Conservation (phyloP, 2,113 vertebrate genomes). For the Oenanthe melanoleuca region DNA sequence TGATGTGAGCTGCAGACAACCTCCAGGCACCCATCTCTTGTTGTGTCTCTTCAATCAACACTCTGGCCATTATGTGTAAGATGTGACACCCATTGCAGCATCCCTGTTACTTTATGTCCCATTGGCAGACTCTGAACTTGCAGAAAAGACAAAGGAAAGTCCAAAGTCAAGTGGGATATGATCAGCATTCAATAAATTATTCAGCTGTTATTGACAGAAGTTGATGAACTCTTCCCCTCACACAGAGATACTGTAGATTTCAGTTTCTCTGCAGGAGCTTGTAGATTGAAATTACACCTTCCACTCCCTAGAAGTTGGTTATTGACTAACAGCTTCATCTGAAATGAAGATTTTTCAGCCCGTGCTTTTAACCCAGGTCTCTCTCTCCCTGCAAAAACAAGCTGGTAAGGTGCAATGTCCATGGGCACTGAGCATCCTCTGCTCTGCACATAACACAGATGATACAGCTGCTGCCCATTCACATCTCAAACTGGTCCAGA, state of each 20-base stretch:
- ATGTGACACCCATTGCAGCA: not conserved
- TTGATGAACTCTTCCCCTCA: not conserved
- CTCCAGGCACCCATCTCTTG: not conserved
- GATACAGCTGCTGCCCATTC: not conserved
- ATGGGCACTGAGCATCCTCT: not conserved
- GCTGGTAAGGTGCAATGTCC: not conserved
- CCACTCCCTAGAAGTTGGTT: not conserved
- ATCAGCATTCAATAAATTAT: not conserved
- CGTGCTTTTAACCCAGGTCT: not conserved
- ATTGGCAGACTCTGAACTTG: not conserved
- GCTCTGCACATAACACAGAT: not conserved
- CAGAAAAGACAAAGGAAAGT: not conserved
- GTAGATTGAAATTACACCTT: not conserved
- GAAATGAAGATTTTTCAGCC: not conserved
- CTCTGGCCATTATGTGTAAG: not conserved
- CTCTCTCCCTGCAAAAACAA: not conserved
- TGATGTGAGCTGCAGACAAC: not conserved
- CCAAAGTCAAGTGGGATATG: not conserved
- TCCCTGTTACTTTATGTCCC: not conserved
- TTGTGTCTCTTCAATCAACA: not conserved
- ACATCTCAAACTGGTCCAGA: not conserved
- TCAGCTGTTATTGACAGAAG: not conserved
- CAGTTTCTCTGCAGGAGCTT: not conserved
- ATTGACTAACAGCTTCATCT: not conserved
- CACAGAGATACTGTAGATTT: not conserved